These are phyloP conservation scores for Caenorhabditis drosophilae DNA, from an alignment of 2,888 invertebrate genomes.

Conservation along the genomic window DNA sequence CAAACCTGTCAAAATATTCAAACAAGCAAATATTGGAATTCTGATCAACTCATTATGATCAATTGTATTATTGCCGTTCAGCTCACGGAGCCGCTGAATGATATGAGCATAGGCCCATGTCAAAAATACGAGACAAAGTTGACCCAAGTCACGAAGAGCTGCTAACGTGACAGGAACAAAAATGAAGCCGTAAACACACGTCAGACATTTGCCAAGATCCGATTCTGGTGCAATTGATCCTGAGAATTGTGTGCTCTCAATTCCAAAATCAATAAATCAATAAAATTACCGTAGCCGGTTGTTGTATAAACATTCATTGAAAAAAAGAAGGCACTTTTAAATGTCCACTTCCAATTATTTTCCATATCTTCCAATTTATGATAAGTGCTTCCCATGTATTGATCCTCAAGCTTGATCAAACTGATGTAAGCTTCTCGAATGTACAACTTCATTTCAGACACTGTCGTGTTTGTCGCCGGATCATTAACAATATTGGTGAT, in stretches of 20 bases:
- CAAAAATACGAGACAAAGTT: conserved; percentile 44
- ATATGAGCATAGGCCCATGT: conserved; percentile 47
- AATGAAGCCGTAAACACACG: conserved; percentile 44
- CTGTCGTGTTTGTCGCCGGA: conserved; percentile 18
- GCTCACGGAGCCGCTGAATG: conserved; percentile 37
- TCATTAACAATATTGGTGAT: conserved; percentile 27
- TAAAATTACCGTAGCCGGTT: conserved; percentile 49
- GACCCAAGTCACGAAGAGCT: conserved; percentile 49
- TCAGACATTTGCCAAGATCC: conserved; percentile 29
- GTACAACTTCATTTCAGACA: conserved; percentile 25
- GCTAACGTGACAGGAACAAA: conserved; percentile 52
- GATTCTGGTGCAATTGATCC: conserved; percentile 50
- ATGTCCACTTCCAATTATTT: conserved; percentile 50
- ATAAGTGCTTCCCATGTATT: conserved; percentile 45
- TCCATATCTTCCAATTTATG: conserved; percentile 42
- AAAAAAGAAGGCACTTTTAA: conserved; percentile 50
- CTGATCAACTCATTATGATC: conserved; percentile 35
- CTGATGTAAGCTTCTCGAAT: conserved; percentile 39
- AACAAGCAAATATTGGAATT: conserved; percentile 25
- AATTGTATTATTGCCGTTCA: conserved; percentile 15
- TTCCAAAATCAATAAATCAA: neutral
- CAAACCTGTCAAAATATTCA: conserved; percentile 11
- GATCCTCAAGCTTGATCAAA: conserved; percentile 30
- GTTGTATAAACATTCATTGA: conserved; percentile 54
- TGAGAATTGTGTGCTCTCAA: conserved; percentile 6